Evolutionary conservation across 2,888 invertebrate genomes (phyloP), one percentile per base, ranked within the genome.

Genomic region (Oscheius sp.): DNA sequence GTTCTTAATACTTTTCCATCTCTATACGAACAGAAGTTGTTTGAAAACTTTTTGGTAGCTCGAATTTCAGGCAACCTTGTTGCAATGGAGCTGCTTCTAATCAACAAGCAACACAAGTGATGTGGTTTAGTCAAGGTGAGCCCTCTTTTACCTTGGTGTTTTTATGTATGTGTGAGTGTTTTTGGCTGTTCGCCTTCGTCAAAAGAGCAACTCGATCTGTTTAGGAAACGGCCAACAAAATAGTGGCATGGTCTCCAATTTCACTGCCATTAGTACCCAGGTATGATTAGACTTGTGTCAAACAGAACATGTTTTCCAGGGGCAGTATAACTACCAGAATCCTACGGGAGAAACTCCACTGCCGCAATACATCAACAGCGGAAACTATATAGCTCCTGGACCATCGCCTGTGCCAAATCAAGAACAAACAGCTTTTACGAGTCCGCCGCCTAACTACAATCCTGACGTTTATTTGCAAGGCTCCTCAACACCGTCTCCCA

Each of bases 181-280:
- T 42, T 42, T 42, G 42, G 3, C 42, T 42, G 42, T 55, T 70
- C 70, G 35, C 7, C 21, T n/a, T 48, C 58, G 60, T 37, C 50
- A 37, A 59, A 29, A 21, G 33, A 21, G 72, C 62, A 62, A 72
- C 48, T 62, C 35, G 62, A 72, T 60, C 57, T 47, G 21, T 72
- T 62, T 53, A 72, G 72, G 72, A 62, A 72, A 63, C 72, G 72
- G 72, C 60, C 72, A 72, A 62, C 72, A 72, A 72, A 72, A 72
- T 62, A 62, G 55, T 51, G 72, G 55, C 50, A 60, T 62, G 63
- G 11, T 72, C 62, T 72, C 72, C 29, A 72, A 72, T 72, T 72
- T 72, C 72, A 72, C 72, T 33, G 68, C 68, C 68, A 68, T 68
- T 68, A 68, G 68, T 68, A 53, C 68, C 21, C 68, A 68, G 68